Evolutionary conservation across 2,113 vertebrate species (phyloP).

Genomic region (Saccopteryx leptura): DNA sequence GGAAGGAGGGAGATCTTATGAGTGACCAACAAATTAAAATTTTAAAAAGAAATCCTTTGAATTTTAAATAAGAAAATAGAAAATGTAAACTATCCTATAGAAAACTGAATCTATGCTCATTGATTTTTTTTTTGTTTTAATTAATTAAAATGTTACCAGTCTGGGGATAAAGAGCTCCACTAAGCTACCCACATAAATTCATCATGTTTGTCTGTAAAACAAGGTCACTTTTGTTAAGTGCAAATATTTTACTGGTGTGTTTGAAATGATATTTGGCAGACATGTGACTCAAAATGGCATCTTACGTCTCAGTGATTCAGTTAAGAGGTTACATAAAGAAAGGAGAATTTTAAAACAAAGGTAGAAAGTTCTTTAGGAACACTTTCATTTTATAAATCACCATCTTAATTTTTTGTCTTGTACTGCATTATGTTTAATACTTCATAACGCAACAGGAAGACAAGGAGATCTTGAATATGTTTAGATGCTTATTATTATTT

Average conservation of each 20-base stretch:
- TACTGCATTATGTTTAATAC: neutral
- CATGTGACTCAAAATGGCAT: neutral
- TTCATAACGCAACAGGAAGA: accelerated
- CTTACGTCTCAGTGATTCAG: neutral
- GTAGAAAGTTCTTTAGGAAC: neutral
- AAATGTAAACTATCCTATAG: slow-evolving; percentile 67
- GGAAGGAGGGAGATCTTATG: neutral
- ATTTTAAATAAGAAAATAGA: slow-evolving; percentile 65
- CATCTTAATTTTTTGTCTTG: accelerated
- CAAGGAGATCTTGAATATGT: accelerated
- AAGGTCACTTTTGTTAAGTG: slow-evolving; percentile 83
- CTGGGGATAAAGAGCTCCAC: slow-evolving; percentile 76
- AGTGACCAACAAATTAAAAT: neutral
- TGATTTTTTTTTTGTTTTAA: slow-evolving; percentile 81
- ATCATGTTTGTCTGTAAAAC: slow-evolving; percentile 78
- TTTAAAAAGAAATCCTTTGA: neutral
- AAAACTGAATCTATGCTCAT: slow-evolving; percentile 68
- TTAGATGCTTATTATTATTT: accelerated
- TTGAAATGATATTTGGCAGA: slow-evolving; percentile 72
- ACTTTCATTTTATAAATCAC: accelerated
- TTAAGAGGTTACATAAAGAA: slow-evolving; percentile 63
- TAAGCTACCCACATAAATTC: slow-evolving; percentile 82
- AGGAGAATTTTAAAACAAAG: slow-evolving; percentile 50
- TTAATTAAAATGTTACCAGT: slow-evolving; percentile 83
- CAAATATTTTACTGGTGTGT: slow-evolving; percentile 82